phyloP scores from a whole-genome alignment of 2,888 invertebrate genomes.

The Troides helena region DNA sequence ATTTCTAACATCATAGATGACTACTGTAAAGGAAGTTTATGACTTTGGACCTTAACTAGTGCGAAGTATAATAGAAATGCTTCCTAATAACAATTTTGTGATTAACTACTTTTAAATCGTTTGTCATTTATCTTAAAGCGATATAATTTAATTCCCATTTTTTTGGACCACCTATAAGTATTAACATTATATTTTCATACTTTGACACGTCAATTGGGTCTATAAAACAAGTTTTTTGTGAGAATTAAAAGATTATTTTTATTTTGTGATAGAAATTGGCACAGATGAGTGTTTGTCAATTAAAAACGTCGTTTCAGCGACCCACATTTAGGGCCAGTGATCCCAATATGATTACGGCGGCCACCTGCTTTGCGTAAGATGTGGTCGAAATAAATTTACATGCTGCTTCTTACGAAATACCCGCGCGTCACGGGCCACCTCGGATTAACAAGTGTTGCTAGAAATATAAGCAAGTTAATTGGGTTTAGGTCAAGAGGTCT shows the following conservation, averaged over 20 bases:
- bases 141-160: too few relatives aligned
- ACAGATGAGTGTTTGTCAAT: conserved; percentile 2
- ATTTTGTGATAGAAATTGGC: neutral
- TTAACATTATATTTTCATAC: too few relatives aligned
- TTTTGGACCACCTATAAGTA: too few relatives aligned
- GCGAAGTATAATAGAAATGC: too few relatives aligned
- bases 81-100: too few relatives aligned
- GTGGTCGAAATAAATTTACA: conserved; percentile 61
- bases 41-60: too few relatives aligned
- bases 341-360: conserved; percentile 21
- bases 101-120: too few relatives aligned
- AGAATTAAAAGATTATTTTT: too few relatives aligned
- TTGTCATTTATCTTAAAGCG: too few relatives aligned
- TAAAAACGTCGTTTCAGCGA: conserved; percentile 1
- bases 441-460: conserved; percentile 57
- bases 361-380: conserved; percentile 59
- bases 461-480: conserved; percentile 42
- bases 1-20: neutral
- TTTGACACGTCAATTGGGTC: too few relatives aligned
- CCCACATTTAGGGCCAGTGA: neutral
- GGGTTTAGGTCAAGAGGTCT: conserved; percentile 28
- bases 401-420: conserved; percentile 51
- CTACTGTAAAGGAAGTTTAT: neutral
- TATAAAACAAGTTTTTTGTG: too few relatives aligned
- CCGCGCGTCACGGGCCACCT: conserved; percentile 50